A percentile compares a stretch with the other conserved stretches of the same genome.
These are phyloP conservation scores for Fragum whitleyi DNA, from an alignment of 2,888 invertebrate species.

Conservation along the genomic window DNA sequence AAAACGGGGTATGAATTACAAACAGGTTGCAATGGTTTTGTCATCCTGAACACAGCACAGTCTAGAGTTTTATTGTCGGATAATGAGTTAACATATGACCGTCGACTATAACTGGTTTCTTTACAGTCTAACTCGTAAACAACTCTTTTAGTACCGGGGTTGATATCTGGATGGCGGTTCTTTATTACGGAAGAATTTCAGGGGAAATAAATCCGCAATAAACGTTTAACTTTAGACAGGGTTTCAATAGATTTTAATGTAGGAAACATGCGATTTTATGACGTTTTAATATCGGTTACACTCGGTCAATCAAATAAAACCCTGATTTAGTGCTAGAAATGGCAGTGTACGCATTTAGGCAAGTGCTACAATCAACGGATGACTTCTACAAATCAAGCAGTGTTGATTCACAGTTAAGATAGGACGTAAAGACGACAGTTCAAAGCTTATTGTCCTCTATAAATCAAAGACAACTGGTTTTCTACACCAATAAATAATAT, in stretches of 20 bases:
- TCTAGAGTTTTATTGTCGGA: too few relatives aligned
- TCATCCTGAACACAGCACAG: too few relatives aligned
- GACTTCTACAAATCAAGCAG: slow-evolving; percentile 30
- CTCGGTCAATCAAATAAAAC: slow-evolving; percentile 29
- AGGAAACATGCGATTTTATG: slow-evolving; percentile 19
- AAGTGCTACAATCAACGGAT: slow-evolving; percentile 13
- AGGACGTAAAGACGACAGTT: slow-evolving; percentile 16
- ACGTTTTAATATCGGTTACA: slow-evolving; percentile 21
- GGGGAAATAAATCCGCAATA: slow-evolving; percentile 20
- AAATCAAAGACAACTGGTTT: slow-evolving; percentile 39
- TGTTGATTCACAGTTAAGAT: slow-evolving; percentile 26
- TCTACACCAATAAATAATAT: slow-evolving; percentile 32
- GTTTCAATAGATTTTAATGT: slow-evolving; percentile 30
- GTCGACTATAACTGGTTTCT: not conserved
- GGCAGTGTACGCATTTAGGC: slow-evolving; percentile 14
- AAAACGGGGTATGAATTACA: too few relatives aligned
- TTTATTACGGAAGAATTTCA: slow-evolving; percentile 13
- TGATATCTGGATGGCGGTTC: not conserved
- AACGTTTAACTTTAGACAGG: not conserved
- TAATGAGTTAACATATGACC: not conserved
- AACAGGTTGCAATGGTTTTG: too few relatives aligned
- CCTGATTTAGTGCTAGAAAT: slow-evolving; percentile 23
- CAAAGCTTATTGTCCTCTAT: slow-evolving; percentile 30
- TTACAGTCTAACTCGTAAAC: not conserved
- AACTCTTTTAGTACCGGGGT: not conserved